Evolutionary conservation across 2,113 vertebrate genomes (phyloP), one percentile per base, ranked within the genome.

Genomic region (Poeciliopsis prolifica): DNA sequence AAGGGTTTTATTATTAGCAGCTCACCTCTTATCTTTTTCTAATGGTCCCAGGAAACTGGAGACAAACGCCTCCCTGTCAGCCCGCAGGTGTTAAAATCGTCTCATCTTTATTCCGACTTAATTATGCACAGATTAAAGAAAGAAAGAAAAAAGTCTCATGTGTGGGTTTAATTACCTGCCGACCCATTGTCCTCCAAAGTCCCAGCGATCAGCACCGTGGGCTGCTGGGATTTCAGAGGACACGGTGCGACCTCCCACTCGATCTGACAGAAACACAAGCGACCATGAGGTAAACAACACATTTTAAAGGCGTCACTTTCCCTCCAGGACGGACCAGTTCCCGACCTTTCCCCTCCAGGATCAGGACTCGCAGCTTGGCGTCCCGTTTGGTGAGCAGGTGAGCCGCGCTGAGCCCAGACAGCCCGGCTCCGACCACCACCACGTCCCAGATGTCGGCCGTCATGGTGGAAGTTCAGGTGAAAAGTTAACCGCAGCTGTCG

Each of bases 171-270:
- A 15, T 48, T 72, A 95, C 92, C 94, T 94, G 78, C 89, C 90
- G 1, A 95, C 92, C 94, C 94, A 95, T 76, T 95, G 94, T 0
- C 92, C 94, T 31, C 93, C 94, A 54, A 95, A 76, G 78, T 95
- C 94, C 94, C 94, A 95, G 29, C 19, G 30, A 64, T 94, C 93
- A 19, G 72, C 63, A 11, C 93, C 93, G 44, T 66, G 68, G 54
- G 91, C 88, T 48, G 91, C 93, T 5, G 92, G 92, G 37, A 95
- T 63, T 29, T 82, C 75, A n/a, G 28, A 61, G 28, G 89, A 79
- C 54, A 94, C 3, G 1, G 93, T 95, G 7, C 93, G 91, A 26
- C 94, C 94, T 63, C 93, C 92, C 61, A 95, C 93, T 2, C 93
- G 92, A 86, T 90, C 93, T 95, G 80, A 42, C 61, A 0, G 40